A percentile compares a stretch with the other conserved stretches of the same genome.
Evolutionary conservation across 1,140 invertebrate species (phyloP).

Genomic region (Drosophila orosa): DNA sequence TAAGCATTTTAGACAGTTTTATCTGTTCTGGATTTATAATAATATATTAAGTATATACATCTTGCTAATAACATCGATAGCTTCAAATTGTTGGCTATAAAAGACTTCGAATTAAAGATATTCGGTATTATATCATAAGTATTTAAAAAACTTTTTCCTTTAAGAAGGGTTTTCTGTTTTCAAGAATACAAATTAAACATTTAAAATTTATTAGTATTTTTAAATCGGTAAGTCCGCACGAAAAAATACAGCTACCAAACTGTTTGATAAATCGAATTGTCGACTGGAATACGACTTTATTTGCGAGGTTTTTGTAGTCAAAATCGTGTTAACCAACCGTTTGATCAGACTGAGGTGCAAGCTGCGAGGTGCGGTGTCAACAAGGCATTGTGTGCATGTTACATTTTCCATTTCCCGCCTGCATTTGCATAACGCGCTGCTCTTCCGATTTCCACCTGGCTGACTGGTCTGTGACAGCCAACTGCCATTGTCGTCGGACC

Average conservation of each 20-base stretch:
- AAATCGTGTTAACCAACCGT: constrained; percentile 31
- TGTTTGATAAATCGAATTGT: constrained; percentile 4
- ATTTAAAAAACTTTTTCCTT: too few species aligned
- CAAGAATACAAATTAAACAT: too few species aligned
- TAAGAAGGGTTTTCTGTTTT: too few species aligned
- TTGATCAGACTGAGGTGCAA: constrained; percentile 28
- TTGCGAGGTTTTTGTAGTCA: constrained; percentile 13
- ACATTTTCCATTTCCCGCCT: constrained; percentile 55
- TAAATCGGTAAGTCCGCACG: too few species aligned
- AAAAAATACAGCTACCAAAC: background rate
- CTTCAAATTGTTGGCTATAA: too few species aligned
- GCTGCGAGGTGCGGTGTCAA: constrained; percentile 48
- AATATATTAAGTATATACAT: too few species aligned
- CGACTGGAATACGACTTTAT: background rate
- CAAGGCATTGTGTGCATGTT: constrained; percentile 59
- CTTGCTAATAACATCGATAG: too few species aligned
- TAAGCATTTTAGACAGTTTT: too few species aligned
- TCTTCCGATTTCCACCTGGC: constrained; percentile 73
- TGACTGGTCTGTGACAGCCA: constrained; percentile 58
- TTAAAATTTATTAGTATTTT: too few species aligned
- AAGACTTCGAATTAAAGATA: too few species aligned
- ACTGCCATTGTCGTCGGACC: constrained; percentile 57
- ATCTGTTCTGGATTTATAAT: too few species aligned
- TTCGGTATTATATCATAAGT: too few species aligned
- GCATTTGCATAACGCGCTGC: constrained; percentile 74